Evolutionary conservation across 2,888 invertebrate species (phyloP).

Genomic region (Tinea semifulvella): DNA sequence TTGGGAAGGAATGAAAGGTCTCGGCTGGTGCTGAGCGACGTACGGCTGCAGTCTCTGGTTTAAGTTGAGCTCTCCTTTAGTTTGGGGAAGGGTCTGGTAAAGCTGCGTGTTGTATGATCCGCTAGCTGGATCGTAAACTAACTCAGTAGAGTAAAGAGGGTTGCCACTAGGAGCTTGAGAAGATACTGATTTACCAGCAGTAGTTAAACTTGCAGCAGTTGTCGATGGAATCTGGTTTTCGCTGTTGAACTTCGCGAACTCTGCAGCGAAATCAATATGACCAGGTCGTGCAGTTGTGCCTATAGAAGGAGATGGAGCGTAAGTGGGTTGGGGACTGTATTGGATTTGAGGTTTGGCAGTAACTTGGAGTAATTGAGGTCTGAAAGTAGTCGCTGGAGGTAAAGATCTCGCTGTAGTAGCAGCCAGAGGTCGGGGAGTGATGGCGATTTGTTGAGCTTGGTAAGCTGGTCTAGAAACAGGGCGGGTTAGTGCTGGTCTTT

Average conservation of each 20-base stretch:
- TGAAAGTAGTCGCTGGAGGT: conserved; percentile 73
- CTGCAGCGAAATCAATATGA: conserved; percentile 75
- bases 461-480: conserved; percentile 48
- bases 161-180: conserved; percentile 57
- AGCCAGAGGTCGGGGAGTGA: conserved; percentile 68
- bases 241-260: conserved; percentile 77
- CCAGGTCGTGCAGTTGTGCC: conserved; percentile 33
- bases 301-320: conserved; percentile 42
- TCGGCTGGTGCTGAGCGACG: conserved; percentile 67
- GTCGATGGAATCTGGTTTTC: conserved; percentile 70
- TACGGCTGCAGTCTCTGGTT: conserved; percentile 80
- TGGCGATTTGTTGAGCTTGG: conserved; percentile 61
- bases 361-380: conserved; percentile 69
- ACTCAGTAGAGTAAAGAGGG: conserved; percentile 80
- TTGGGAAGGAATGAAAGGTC: conserved; percentile 66
- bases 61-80: conserved; percentile 74
- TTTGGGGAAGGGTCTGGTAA: conserved; percentile 79
- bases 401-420: conserved; percentile 57
- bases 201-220: conserved; percentile 38
- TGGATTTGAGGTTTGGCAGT: conserved; percentile 62
- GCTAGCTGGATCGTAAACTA: conserved; percentile 78
- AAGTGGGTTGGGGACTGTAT: conserved; percentile 63
- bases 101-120: conserved; percentile 83
- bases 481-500: conserved; percentile 43
- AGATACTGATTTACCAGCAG: conserved; percentile 40